Evolutionary conservation across 30 jellyfish, hydroid and myxozoan genomes (phyloP), one percentile per base, ranked within the genome.

Genomic region (Rhopilema esculentum): DNA sequence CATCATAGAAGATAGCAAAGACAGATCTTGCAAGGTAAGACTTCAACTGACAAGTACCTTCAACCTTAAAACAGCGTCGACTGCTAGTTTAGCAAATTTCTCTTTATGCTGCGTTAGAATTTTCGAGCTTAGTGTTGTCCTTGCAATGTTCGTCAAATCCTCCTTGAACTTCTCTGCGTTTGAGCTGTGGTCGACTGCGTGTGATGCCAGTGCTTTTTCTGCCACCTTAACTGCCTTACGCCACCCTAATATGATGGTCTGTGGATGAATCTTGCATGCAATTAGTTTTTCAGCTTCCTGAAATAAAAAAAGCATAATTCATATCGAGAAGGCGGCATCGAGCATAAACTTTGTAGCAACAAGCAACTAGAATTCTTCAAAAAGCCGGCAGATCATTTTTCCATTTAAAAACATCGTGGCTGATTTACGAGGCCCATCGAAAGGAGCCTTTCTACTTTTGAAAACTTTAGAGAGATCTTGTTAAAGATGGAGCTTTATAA

Each of bases 281-380:
- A 90, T 91, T 30, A 95, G 82, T 90, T 90, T 95, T 48, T 95
- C 99, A 16, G 99, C 99, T 68, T 95, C 97, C 83, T 95, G 62
- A 19, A 80, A 80, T 2, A 4, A 77, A 57, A 57, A 57, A n/a
- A n/a, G n/a, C n/a, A n/a, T n/a, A n/a, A n/a, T n/a, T n/a, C n/a
- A n/a, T n/a, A n/a, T n/a, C n/a, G n/a, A n/a, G n/a, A n/a, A n/a
- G n/a, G n/a, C n/a, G n/a, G n/a, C n/a, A n/a, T n/a, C n/a, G n/a
- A n/a, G n/a, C n/a, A n/a, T n/a, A n/a, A n/a, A n/a, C n/a, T n/a
- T n/a, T n/a, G n/a, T n/a, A n/a, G n/a, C n/a, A n/a, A n/a, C n/a
- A n/a, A n/a, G n/a, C n/a, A n/a, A n/a, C n/a, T n/a, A n/a, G n/a
- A n/a, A n/a, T n/a, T n/a, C n/a, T n/a, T n/a, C n/a, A n/a, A n/a